These are phyloP conservation scores for Gadopsis bispinosus DNA, from an alignment of 2,797 vertebrate genomes.

Conservation along the genomic window DNA sequence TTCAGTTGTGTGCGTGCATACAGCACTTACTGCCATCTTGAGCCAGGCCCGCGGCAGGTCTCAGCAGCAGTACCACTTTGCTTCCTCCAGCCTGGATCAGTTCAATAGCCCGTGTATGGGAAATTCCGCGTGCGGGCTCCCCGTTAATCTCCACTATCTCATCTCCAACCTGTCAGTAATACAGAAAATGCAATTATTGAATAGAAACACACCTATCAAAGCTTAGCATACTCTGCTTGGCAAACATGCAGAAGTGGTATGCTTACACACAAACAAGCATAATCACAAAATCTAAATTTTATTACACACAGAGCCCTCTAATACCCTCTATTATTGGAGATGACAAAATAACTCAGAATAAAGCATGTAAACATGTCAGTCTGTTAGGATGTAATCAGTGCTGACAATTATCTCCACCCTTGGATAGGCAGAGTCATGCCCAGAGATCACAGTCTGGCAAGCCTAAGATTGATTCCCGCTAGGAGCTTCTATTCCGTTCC, in stretches of 20 bases:
- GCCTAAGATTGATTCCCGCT: constrained; percentile 46
- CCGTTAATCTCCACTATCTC: constrained; percentile 99
- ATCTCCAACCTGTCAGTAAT: constrained; percentile 91
- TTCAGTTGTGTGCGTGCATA: constrained; percentile 10
- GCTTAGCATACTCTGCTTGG: not conserved
- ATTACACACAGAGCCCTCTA: constrained; percentile 17
- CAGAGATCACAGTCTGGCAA: constrained; percentile 60
- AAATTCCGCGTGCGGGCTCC: constrained; percentile 96
- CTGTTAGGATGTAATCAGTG: constrained; percentile 61
- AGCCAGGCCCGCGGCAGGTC: constrained; percentile 93
- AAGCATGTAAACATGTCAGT: constrained; percentile 64
- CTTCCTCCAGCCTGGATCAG: constrained; percentile 97
- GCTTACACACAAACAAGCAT: constrained; percentile 6
- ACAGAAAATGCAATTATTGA: constrained; percentile 44
- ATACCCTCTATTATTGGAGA: constrained; percentile 63
- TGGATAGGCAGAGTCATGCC: constrained; percentile 60
- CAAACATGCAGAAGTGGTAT: not conserved
- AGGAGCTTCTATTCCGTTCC: constrained; percentile 27
- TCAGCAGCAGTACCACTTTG: constrained; percentile 93
- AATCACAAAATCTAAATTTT: constrained; percentile 39
- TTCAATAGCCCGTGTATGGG: constrained; percentile 97
- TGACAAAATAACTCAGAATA: constrained; percentile 64
- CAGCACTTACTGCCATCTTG: constrained; percentile 92
- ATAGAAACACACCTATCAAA: constrained; percentile 15
- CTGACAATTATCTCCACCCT: constrained; percentile 59